Evolutionary conservation across 2,113 vertebrate species (phyloP), one percentile per base, ranked within the genome.

Genomic region (Entelurus aequoreus): DNA sequence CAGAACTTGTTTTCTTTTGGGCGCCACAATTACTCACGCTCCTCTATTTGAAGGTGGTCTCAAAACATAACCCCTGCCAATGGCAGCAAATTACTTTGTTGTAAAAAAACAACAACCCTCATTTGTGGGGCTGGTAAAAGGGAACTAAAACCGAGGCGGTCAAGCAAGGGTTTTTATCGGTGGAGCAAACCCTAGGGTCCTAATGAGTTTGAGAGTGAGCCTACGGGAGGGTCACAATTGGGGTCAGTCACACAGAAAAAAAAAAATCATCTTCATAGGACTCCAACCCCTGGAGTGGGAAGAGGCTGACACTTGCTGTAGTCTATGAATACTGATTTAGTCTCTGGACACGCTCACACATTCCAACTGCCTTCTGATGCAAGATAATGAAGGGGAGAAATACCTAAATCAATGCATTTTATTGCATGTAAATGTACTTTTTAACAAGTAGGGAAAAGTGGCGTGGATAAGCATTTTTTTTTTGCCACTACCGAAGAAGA

Each of bases 311-410:
- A 71, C 59, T 55, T 75, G 40, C 52, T 68, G 54, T 51, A 54
- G 67, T 44, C 65, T 68, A 73, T 82, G 84, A 84, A 87, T 85
- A 84, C 84, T 81, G 84, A 84, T 88, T 49, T 8, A 52, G 54
- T 14, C 38, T 10, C 42, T 40, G 52, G 28, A 40, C 8, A 46
- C 47, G 51, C 56, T 35, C 65, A 74, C 50, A 47, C 0, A 59
- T 14, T 52, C 65, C 46, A 53, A 51, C 62, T 19, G 14, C 40
- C 63, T 67, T 69, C 49, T 59, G 66, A 76, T 15, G 21, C 53
- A 67, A 13, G 52, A 60, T 55, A 40, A 60, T 67, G 63, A 78
- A 77, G 62, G 56, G 61, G 42, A 71, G 57, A 69, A 80, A 78
- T 75, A 83, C 71, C 53, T 68, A 71, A 72, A 82, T 84, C 60